Evolutionary conservation across 2,888 invertebrate species (phyloP), one percentile per base, ranked within the genome.

Genomic region (Ariolimax columbianus): DNA sequence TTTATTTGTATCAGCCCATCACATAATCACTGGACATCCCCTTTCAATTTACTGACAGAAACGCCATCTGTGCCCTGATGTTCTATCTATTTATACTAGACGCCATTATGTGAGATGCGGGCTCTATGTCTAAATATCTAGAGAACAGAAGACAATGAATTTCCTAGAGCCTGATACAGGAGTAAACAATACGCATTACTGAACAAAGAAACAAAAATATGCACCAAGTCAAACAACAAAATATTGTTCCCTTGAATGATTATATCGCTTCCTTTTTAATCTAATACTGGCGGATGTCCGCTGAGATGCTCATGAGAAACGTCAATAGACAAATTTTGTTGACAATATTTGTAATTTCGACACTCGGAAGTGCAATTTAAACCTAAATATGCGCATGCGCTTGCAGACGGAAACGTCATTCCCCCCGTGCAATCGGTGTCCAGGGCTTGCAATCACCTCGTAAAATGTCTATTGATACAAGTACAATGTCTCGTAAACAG

Each of bases 401-500:
- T 23, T 6, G 77, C 51, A 6, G 17, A 38, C 36, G 77, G 55
- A 77, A 77, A 59, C 77, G 77, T 55, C 77, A 77, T 40, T 77
- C n/a, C 38, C 77, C 36, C n/a, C 33, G 33, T 33, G 38, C 33
- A 63, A 63, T 75, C 51, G 51, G 75, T 33, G 75, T 75, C 33
- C 59, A 3, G 40, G 4, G 40, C 36, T 38, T 11, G 59, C 59
- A 59, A 78, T 78, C 59, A 40, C 33, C 77, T 78, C 38, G 59
- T 78, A 38, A 63, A 59, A 40, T 26, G 66, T 40, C 68, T 23
- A 79, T 79, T 79, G 43, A 79, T 79, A 30, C 19, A 1, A 23
- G 30, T 26, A 79, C 79, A 79, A 79, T 79, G 33, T 30, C 66
- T n/a, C 79, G 30, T 68, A 59, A 79, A 79, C 79, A 66, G 66